Conservation (phyloP, 2,113 vertebrate genomes). For the Cyprinodon tularosa region DNA sequence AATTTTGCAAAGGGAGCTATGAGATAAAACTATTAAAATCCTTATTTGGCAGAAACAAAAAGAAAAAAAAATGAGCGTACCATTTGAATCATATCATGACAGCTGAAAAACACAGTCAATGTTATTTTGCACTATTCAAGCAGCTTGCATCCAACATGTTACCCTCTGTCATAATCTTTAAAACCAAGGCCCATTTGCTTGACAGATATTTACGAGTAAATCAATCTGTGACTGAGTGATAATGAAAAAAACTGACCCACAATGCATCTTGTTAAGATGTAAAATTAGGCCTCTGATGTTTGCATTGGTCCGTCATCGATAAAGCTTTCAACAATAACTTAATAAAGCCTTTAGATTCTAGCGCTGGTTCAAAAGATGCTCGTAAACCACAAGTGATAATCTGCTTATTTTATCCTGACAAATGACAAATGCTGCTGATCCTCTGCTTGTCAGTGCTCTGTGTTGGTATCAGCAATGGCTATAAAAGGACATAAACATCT, state of each 20-base stretch:
- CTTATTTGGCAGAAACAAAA: neutral
- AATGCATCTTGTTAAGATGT: slow-evolving; percentile 6
- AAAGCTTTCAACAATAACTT: neutral
- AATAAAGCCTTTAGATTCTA: neutral
- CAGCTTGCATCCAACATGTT: neutral
- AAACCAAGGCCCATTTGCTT: neutral
- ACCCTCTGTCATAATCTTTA: neutral
- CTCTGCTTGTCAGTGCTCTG: slow-evolving; percentile 43
- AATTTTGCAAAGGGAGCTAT: neutral
- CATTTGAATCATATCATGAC: neutral
- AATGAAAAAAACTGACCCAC: slow-evolving; percentile 11
- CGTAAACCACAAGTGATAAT: slow-evolving; percentile 25
- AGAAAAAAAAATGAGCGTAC: neutral
- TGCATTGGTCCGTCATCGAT: slow-evolving; percentile 9
- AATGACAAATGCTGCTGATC: slow-evolving; percentile 65
- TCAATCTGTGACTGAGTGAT: neutral
- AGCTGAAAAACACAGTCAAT: neutral
- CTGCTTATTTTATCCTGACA: slow-evolving; percentile 30
- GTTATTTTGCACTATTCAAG: neutral
- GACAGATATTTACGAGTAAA: neutral
- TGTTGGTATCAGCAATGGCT: slow-evolving; percentile 78
- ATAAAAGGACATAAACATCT: slow-evolving; percentile 83
- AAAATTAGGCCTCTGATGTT: slow-evolving; percentile 19
- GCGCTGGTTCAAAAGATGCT: neutral
- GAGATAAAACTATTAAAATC: neutral